Base-by-base conservation (phyloP, 2,113 vertebrate species). In the Cariama cristata region DNA sequence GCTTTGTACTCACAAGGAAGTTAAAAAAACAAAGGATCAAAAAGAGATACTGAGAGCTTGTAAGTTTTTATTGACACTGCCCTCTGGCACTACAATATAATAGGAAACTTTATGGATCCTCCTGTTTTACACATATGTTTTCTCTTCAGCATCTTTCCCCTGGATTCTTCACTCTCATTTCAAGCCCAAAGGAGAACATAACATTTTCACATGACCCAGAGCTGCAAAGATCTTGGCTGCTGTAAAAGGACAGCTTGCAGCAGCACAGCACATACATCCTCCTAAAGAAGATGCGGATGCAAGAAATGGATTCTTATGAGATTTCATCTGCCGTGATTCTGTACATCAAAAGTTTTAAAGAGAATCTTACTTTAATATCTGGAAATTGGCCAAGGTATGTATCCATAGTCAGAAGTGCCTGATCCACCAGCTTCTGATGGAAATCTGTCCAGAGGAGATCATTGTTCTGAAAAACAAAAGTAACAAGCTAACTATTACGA, bases 301-400 rank as follows among this genome's bases (percentile, higher is more conserved):
- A 53, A 89, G 49, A 91, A 84, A 56, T 4, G 21, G 23, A 52
- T 44, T 75, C 16, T 32, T 38, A 55, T 2, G 14, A 76, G 14
- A 21, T 60, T 75, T 85, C 33, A 75, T 8, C 62, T 90, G 32
- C 33, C 85, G 19, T 5, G 6, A 82, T 21, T 42, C 30, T 66
- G 40, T 40, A 79, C 15, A 47, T 28, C 17, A 60, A 59, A 33
- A 32, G 27, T 8, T 63, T 64, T 62, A 38, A 72, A 66, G 15
- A 83, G 11, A 92, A 40, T 32, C 98, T 96, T 97, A 99, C 99
- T 98, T 99, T 99, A 96, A 99, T 99, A 94, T 99, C 99, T 11
- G 99, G 99, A 94, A 99, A 99, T 96, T 99, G 99, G 75, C 99
- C 99, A 87, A 99, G 98, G 96, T 99, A 99, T 0, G 99, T 99